phyloP scores from a whole-genome alignment of 2,797 vertebrate genomes.

The Squalus acanthias region DNA sequence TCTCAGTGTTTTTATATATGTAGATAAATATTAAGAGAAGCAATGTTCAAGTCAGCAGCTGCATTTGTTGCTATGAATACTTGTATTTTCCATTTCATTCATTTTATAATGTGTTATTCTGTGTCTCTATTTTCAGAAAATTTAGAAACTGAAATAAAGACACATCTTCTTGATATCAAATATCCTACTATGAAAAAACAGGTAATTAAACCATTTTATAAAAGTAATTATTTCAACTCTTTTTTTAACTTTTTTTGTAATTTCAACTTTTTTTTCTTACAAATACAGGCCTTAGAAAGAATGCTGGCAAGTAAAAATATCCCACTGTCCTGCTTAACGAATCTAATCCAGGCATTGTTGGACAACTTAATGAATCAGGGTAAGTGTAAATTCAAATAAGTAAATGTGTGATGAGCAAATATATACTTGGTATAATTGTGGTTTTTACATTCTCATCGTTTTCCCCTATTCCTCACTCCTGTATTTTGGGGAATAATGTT shows the following conservation, averaged over 20 bases:
- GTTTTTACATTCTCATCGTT: not conserved
- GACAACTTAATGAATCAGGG: constrained; percentile 77
- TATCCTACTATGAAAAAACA: constrained; percentile 92
- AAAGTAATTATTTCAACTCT: constrained; percentile 22
- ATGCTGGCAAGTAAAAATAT: constrained; percentile 73
- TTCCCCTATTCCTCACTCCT: not conserved
- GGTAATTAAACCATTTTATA: constrained; percentile 55
- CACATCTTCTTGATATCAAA: constrained; percentile 83
- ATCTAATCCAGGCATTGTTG: constrained; percentile 68
- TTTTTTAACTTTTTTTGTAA: not conserved
- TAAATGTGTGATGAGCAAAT: constrained; percentile 42
- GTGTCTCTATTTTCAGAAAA: constrained; percentile 57
- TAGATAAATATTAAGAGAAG: not conserved
- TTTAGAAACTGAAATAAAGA: constrained; percentile 78
- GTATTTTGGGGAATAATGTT: not conserved
- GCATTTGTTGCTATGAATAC: not conserved
- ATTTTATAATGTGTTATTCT: constrained; percentile 14
- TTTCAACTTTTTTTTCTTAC: constrained; percentile 41
- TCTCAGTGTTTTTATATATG: not conserved
- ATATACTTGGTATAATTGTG: not conserved
- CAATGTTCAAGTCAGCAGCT: not conserved
- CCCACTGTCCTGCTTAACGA: constrained; percentile 75
- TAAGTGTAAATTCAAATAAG: constrained; percentile 45
- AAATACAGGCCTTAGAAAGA: constrained; percentile 80
- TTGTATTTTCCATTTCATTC: not conserved